Conservation (phyloP, 2,113 vertebrate species). For the Prunella fulvescens region DNA sequence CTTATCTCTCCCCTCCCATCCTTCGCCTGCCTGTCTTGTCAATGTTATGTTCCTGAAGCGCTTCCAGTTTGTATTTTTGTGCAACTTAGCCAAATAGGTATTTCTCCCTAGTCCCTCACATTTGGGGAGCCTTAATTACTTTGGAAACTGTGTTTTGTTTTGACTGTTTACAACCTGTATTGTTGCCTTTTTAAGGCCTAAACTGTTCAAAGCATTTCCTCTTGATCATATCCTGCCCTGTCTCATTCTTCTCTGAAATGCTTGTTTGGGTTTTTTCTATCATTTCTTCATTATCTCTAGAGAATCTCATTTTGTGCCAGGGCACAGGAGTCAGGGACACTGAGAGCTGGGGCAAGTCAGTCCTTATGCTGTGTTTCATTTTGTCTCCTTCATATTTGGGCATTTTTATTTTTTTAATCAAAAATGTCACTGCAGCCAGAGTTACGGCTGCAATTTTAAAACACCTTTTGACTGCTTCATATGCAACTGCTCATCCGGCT, state of each 20-base stretch:
- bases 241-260: neutral
- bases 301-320: slow-evolving; percentile 3
- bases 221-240: neutral
- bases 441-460: neutral
- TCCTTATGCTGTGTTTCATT: neutral
- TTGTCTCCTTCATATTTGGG: slow-evolving; percentile 5
- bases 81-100: slow-evolving; percentile 41
- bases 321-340: neutral
- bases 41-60: slow-evolving; percentile 6
- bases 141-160: slow-evolving; percentile 40
- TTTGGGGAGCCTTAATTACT: slow-evolving; percentile 61
- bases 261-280: neutral
- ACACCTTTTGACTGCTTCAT: neutral
- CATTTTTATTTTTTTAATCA: slow-evolving; percentile 36
- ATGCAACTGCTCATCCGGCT: neutral
- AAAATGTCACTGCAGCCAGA: neutral
- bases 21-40: slow-evolving; percentile 21
- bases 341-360: neutral
- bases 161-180: neutral
- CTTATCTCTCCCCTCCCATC: slow-evolving; percentile 62
- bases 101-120: slow-evolving; percentile 10
- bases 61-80: slow-evolving; percentile 45
- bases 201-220: neutral
- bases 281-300: neutral
- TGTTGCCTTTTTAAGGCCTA: slow-evolving; percentile 22